Evolutionary conservation across 2,113 vertebrate species (phyloP).

Genomic region (Balaeniceps rex): DNA sequence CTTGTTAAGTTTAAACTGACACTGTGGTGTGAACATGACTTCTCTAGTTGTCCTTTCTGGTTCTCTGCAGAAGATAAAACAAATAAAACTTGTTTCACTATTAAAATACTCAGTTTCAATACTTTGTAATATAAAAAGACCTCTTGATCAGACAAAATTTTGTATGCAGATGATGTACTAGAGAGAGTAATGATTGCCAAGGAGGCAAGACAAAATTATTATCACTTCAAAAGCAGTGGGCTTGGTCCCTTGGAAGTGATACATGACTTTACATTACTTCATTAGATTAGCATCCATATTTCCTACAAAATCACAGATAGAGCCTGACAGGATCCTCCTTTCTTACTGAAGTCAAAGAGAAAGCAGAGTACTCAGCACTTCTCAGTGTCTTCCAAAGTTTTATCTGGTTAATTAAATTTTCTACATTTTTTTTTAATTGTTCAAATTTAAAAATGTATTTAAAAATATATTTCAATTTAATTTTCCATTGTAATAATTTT

Average conservation of each 20-base stretch:
- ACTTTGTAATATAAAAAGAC: constrained; percentile 5
- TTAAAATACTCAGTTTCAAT: neutral
- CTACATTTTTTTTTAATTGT: neutral
- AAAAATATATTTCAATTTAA: neutral
- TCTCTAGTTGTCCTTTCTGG: constrained; percentile 85
- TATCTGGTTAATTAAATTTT: neutral
- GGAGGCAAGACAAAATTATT: neutral
- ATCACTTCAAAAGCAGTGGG: constrained; percentile 28
- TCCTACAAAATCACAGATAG: neutral
- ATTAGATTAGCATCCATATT: constrained; percentile 20
- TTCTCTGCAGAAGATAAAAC: constrained; percentile 82
- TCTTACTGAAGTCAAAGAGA: neutral
- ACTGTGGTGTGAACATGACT: constrained; percentile 81
- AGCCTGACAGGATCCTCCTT: neutral
- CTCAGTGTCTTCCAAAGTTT: neutral
- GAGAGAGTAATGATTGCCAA: neutral
- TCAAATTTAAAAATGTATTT: neutral
- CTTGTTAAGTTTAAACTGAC: constrained; percentile 75
- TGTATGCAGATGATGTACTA: neutral
- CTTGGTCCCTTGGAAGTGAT: neutral
- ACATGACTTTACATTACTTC: neutral
- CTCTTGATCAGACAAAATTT: neutral
- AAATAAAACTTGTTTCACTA: constrained; percentile 30
- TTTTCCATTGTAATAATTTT: neutral
- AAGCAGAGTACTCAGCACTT: neutral